Evolutionary conservation across 2,888 invertebrate species (phyloP).

Genomic region (Timandra comae): DNA sequence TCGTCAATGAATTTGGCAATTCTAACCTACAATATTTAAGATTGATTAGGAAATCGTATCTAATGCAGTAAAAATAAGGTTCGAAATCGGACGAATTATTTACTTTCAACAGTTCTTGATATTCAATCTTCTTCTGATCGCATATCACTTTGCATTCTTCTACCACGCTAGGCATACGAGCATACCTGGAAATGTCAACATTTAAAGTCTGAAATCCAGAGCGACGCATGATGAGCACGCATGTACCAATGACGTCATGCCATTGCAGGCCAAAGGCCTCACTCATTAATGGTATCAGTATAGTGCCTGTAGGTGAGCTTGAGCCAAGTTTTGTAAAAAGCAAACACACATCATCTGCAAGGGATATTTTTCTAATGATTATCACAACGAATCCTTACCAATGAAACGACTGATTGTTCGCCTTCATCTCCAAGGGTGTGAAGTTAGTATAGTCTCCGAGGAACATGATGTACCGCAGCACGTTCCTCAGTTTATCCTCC

Average conservation of each 20-base stretch:
- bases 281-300: too few species aligned
- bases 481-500: slow-evolving; percentile 83
- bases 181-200: slow-evolving; percentile 80
- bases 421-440: slow-evolving; percentile 90
- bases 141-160: slow-evolving; percentile 89
- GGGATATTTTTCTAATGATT: too few species aligned
- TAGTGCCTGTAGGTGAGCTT: too few species aligned
- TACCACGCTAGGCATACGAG: slow-evolving; percentile 86
- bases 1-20: slow-evolving; percentile 90
- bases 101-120: slow-evolving; percentile 86
- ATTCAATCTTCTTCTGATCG: slow-evolving; percentile 89
- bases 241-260: too few species aligned
- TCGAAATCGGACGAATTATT: too few species aligned
- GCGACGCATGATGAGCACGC: too few species aligned
- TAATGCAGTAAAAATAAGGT: background rate
- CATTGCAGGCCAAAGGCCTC: too few species aligned
- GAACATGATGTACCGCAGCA: slow-evolving; percentile 86
- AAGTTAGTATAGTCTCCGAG: slow-evolving; percentile 88
- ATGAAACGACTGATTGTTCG: slow-evolving; percentile 90
- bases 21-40: slow-evolving; percentile 53
- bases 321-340: too few species aligned
- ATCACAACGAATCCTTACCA: slow-evolving; percentile 81
- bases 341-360: too few species aligned
- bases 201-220: too few species aligned
- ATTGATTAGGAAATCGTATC: background rate